These are phyloP conservation scores for Puffinus mauretanicus DNA, from an alignment of 2,113 vertebrate genomes.

Conservation along the genomic window DNA sequence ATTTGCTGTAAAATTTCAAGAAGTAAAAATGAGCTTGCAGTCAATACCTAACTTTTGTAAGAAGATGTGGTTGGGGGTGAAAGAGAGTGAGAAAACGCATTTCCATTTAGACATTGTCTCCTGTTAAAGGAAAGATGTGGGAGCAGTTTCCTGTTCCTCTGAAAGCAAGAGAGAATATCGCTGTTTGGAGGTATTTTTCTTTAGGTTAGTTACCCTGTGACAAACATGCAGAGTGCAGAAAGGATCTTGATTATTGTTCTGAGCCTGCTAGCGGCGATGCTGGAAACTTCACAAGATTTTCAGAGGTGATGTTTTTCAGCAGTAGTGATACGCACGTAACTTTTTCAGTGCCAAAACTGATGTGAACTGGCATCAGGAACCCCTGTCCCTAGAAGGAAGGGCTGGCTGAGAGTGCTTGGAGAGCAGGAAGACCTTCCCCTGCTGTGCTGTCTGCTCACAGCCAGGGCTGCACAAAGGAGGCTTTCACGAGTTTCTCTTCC, in stretches of 20 bases:
- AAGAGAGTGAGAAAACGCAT: not conserved
- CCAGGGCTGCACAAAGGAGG: not conserved
- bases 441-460: not conserved
- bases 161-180: not conserved
- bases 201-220: not conserved
- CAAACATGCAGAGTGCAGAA: not conserved
- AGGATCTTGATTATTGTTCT: not conserved
- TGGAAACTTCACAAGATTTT: not conserved
- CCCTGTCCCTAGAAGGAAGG: not conserved
- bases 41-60: not conserved
- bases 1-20: not conserved
- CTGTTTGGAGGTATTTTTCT: not conserved
- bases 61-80: not conserved
- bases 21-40: not conserved
- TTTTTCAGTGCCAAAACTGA: not conserved
- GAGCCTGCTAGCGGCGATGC: rapidly evolving
- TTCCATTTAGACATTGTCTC: not conserved
- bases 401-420: not conserved
- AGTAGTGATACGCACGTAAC: rapidly evolving
- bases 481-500: not conserved
- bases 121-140: not conserved
- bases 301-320: not conserved
- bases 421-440: not conserved
- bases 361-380: not conserved
- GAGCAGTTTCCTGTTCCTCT: not conserved